Evolutionary conservation across 2,797 vertebrate genomes (phyloP).

Genomic region (Aulostomus chinensis): DNA sequence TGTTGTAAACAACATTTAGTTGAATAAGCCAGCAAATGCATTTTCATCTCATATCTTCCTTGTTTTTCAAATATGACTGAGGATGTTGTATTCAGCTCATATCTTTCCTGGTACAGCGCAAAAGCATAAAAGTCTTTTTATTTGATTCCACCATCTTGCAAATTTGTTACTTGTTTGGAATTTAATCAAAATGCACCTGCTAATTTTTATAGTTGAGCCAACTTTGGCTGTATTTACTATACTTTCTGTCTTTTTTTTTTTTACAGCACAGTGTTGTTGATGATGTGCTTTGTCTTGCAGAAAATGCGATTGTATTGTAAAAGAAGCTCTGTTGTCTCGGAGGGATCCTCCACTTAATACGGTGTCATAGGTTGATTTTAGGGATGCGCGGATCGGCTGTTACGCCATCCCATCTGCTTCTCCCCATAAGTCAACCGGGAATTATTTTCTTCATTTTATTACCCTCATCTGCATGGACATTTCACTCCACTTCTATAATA

Average conservation of each 20-base stretch:
- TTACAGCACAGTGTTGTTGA: constrained; percentile 1
- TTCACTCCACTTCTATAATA: too few relatives aligned
- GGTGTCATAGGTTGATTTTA: constrained; percentile 1
- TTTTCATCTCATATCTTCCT: constrained; percentile 2
- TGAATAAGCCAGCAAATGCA: not conserved
- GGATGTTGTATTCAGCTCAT: too few relatives aligned
- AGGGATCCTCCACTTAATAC: constrained; percentile 12
- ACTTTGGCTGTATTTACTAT: constrained; percentile 12
- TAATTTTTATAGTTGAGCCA: constrained; percentile 1
- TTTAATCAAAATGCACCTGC: too few relatives aligned
- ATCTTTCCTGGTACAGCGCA: constrained; percentile 5
- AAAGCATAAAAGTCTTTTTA: constrained; percentile 4
- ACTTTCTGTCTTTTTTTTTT: not conserved
- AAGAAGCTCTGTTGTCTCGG: constrained; percentile 16
- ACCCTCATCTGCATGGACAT: too few relatives aligned
- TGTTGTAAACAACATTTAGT: constrained; percentile 3
- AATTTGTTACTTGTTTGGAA: too few relatives aligned
- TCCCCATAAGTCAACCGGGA: too few relatives aligned
- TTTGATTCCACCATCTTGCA: too few relatives aligned
- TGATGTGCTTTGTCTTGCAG: constrained; percentile 37
- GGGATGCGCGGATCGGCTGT: too few relatives aligned
- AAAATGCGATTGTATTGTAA: constrained; percentile 35
- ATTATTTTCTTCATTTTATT: too few relatives aligned
- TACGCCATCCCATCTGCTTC: too few relatives aligned
- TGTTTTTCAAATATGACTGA: constrained; percentile 17